A percentile compares a stretch with the other conserved stretches of the same genome.
Evolutionary conservation across 2,113 vertebrate species (phyloP).

Genomic region (Hyperopisus bebe): DNA sequence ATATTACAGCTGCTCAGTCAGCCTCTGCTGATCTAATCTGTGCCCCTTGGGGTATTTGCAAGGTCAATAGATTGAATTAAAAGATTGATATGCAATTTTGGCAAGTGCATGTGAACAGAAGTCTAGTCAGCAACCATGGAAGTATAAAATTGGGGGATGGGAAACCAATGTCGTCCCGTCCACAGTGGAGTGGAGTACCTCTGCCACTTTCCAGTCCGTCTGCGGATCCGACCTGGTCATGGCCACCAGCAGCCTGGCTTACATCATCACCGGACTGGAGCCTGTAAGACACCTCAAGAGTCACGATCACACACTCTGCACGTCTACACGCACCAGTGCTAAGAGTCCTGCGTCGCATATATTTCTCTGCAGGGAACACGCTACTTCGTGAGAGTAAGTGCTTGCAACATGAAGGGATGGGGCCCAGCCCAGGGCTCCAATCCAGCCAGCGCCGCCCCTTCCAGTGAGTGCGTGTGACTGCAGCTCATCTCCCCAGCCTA

Average conservation of each 20-base stretch:
- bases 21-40: not conserved
- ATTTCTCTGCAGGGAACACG: constrained; percentile 52
- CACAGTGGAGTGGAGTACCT: constrained; percentile 64
- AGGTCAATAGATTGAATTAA: not conserved
- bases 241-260: constrained; percentile 53
- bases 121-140: not conserved
- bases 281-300: constrained; percentile 41
- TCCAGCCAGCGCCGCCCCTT: constrained; percentile 58
- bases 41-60: not conserved
- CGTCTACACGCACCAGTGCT: not conserved
- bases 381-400: constrained; percentile 60
- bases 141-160: not conserved
- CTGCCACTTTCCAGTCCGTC: constrained; percentile 49
- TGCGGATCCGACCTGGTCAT: constrained; percentile 50
- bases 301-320: not conserved
- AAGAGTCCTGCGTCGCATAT: not conserved
- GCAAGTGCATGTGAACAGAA: not conserved
- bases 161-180: not conserved
- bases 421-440: constrained; percentile 53
- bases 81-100: not conserved
- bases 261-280: constrained; percentile 49
- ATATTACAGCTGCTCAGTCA: not conserved
- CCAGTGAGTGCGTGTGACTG: constrained; percentile 58
- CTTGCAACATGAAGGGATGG: constrained; percentile 66
- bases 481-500: not conserved